A percentile compares a stretch with the other conserved stretches of the same genome.
phyloP scores from a whole-genome alignment of 2,888 invertebrate species.

The Heliconius ethilla region DNA sequence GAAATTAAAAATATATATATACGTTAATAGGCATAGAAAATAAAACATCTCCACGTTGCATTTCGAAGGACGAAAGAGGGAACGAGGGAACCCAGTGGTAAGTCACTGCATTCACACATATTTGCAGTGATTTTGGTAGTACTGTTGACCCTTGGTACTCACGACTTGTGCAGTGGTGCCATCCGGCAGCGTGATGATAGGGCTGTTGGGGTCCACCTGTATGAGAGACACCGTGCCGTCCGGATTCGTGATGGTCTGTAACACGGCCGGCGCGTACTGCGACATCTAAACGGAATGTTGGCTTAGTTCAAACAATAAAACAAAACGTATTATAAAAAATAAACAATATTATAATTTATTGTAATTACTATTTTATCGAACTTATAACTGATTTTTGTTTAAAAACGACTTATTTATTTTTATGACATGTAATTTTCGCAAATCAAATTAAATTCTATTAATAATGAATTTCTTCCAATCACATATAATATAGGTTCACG shows the following conservation, averaged over 20 bases:
- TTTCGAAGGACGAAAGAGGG: too few relatives aligned
- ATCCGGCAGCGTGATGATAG: constrained; percentile 96
- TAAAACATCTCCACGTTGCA: too few relatives aligned
- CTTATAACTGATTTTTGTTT: too few relatives aligned
- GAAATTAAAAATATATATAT: not conserved
- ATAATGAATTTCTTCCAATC: too few relatives aligned
- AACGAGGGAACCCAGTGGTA: too few relatives aligned
- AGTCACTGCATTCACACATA: too few relatives aligned
- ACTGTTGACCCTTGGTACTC: constrained; percentile 45
- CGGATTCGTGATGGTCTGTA: constrained; percentile 97
- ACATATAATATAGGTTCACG: not conserved
- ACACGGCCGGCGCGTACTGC: constrained; percentile 93
- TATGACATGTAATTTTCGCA: too few relatives aligned
- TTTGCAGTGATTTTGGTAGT: not conserved
- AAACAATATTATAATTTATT: too few relatives aligned
- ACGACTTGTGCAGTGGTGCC: constrained; percentile 96
- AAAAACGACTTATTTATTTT: too few relatives aligned
- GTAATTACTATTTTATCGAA: too few relatives aligned
- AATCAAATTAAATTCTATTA: too few relatives aligned
- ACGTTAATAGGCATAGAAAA: not conserved
- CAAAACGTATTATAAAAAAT: not conserved
- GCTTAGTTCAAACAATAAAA: not conserved
- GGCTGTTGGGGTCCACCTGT: constrained; percentile 96
- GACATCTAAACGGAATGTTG: constrained; percentile 65
- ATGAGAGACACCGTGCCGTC: constrained; percentile 98